These are phyloP conservation scores for Myotis brandtii DNA, from an alignment of 2,113 vertebrate genomes.

Conservation along the genomic window DNA sequence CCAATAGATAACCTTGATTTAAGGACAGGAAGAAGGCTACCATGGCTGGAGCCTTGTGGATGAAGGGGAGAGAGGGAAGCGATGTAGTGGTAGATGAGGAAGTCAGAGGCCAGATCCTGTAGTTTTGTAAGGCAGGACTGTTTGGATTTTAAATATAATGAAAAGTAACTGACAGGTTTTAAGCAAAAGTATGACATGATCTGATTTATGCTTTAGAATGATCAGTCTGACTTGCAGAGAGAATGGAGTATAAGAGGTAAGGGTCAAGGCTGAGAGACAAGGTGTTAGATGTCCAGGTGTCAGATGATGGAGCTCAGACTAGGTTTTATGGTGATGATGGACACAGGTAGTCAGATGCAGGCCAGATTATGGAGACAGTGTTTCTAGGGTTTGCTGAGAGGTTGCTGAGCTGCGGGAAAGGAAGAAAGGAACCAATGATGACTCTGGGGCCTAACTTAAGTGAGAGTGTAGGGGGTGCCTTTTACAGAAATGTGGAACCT, in stretches of 20 bases:
- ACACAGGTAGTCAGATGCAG: not conserved
- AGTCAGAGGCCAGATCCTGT: accelerated
- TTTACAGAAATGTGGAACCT: not conserved
- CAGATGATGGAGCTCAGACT: not conserved
- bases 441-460: not conserved
- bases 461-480: accelerated
- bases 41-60: not conserved
- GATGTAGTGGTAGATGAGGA: accelerated
- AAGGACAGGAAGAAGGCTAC: not conserved
- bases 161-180: not conserved
- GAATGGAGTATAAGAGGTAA: not conserved
- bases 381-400: not conserved
- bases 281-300: too few relatives aligned
- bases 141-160: not conserved
- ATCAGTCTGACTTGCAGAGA: not conserved
- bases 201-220: not conserved
- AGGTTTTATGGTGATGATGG: not conserved
- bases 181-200: not conserved
- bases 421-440: not conserved
- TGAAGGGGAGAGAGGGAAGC: not conserved
- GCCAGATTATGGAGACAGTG: not conserved
- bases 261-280: too few relatives aligned
- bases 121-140: not conserved
- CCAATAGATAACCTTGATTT: not conserved
- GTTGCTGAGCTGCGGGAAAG: not conserved